Percentiles rank a stretch among this genome's conserved stretches.
Evolutionary conservation across 2,888 invertebrate genomes (phyloP).

Genomic region (Stomorhina lunata): DNA sequence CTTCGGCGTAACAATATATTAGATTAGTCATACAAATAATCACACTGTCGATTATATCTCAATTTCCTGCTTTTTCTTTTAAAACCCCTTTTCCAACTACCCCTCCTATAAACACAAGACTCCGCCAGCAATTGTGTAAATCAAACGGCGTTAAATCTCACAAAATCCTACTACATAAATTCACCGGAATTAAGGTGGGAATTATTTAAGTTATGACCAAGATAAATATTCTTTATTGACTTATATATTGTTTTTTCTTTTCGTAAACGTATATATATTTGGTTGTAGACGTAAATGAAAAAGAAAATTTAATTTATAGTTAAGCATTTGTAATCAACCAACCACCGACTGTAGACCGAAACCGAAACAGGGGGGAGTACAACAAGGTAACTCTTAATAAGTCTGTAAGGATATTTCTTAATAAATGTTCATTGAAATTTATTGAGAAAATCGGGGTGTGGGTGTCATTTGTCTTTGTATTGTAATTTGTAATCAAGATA

Average conservation of each 20-base stretch:
- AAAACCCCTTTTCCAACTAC: background rate
- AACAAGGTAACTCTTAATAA: background rate
- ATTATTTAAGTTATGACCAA: conserved; percentile 44
- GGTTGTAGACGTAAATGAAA: background rate
- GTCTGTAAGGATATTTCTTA: conserved; percentile 18
- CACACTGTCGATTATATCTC: too few species aligned
- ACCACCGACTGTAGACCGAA: background rate
- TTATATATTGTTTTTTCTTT: background rate
- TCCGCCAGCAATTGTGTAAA: background rate
- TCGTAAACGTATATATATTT: background rate
- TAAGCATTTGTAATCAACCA: background rate
- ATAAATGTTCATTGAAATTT: background rate
- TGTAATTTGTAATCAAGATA: conserved; percentile 16
- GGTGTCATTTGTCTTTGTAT: conserved; percentile 23
- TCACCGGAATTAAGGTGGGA: conserved; percentile 37
- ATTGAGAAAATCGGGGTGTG: conserved; percentile 19
- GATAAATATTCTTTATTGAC: conserved; percentile 31
- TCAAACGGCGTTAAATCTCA: conserved; percentile 24
- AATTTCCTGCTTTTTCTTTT: too few species aligned
- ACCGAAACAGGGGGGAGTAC: background rate
- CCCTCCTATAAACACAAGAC: background rate
- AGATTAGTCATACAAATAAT: too few species aligned
- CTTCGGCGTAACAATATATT: too few species aligned
- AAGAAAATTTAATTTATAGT: conserved; percentile 5
- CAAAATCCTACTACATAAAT: conserved; percentile 35